These are phyloP conservation scores for Eupithecia exiguata DNA, from an alignment of 2,888 invertebrate genomes.

Conservation along the genomic window DNA sequence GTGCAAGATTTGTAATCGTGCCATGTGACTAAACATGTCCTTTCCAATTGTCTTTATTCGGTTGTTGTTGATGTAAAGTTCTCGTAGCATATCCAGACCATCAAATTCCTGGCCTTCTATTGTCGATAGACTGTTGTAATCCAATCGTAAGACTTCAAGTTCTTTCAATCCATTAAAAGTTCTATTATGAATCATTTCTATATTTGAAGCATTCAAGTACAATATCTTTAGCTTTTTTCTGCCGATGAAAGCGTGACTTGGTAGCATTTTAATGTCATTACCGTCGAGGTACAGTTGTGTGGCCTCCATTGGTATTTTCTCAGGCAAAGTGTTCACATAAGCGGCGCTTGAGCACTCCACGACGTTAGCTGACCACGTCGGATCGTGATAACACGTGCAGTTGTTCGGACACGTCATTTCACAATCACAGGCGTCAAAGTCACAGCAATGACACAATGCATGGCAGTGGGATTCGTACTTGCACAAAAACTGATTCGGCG, in stretches of 20 bases:
- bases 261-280: conserved; percentile 89
- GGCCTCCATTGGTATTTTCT: conserved; percentile 95
- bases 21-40: conserved; percentile 87
- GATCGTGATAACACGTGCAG: conserved; percentile 95
- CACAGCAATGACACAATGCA: conserved; percentile 94
- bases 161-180: conserved; percentile 93
- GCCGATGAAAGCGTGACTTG: conserved; percentile 93
- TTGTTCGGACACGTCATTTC: conserved; percentile 95
- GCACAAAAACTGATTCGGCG: conserved; percentile 92
- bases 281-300: conserved; percentile 94
- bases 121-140: conserved; percentile 88
- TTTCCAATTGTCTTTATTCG: conserved; percentile 87
- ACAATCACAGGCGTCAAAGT: conserved; percentile 96
- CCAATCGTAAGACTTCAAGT: conserved; percentile 89
- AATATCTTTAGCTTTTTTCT: conserved; percentile 90
- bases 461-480: conserved; percentile 94
- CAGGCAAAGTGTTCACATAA: conserved; percentile 88
- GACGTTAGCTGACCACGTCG: conserved; percentile 93
- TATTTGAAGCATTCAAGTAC: conserved; percentile 90
- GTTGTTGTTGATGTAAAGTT: conserved; percentile 90
- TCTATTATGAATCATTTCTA: conserved; percentile 90
- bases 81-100: conserved; percentile 88
- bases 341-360: conserved; percentile 91
- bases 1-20: conserved; percentile 86
- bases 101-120: conserved; percentile 92